phyloP scores from a whole-genome alignment of 2,113 vertebrate species.

The Labrus mixtus region DNA sequence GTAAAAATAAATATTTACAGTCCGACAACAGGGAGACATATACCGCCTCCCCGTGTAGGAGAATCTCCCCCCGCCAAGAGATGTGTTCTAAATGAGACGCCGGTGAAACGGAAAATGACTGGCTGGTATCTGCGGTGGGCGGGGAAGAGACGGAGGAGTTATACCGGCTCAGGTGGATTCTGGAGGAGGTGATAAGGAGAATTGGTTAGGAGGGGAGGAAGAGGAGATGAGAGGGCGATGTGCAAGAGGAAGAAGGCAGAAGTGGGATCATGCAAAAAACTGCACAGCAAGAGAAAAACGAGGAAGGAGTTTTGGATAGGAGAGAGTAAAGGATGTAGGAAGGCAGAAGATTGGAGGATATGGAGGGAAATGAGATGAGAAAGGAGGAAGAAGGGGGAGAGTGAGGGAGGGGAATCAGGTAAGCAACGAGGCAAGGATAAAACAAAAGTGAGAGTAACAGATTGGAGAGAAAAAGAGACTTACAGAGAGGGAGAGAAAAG shows the following conservation, averaged over 20 bases:
- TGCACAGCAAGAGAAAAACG: neutral
- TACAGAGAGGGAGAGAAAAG: neutral
- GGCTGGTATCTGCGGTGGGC: constrained; percentile 9
- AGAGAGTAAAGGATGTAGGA: neutral
- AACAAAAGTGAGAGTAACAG: neutral
- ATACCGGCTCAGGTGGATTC: constrained; percentile 21
- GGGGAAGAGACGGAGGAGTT: constrained; percentile 1
- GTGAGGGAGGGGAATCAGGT: neutral
- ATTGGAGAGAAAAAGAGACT: neutral
- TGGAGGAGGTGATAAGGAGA: constrained; percentile 20
- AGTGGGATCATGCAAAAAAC: neutral
- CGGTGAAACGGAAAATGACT: constrained; percentile 41
- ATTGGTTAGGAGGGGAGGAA: neutral
- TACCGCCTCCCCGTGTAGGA: constrained; percentile 13
- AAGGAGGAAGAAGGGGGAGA: neutral
- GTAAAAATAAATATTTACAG: constrained; percentile 30
- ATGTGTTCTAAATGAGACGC: constrained; percentile 37
- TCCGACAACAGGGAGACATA: constrained; percentile 18
- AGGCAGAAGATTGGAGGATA: neutral
- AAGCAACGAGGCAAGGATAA: neutral
- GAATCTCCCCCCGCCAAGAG: constrained; percentile 26
- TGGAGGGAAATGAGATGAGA: too few relatives aligned
- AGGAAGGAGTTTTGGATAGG: neutral
- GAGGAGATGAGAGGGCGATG: neutral
- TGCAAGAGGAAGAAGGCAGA: neutral